Evolutionary conservation across 2,113 vertebrate species (phyloP), one percentile per base, ranked within the genome.

Genomic region (Lophochroa leadbeateri): DNA sequence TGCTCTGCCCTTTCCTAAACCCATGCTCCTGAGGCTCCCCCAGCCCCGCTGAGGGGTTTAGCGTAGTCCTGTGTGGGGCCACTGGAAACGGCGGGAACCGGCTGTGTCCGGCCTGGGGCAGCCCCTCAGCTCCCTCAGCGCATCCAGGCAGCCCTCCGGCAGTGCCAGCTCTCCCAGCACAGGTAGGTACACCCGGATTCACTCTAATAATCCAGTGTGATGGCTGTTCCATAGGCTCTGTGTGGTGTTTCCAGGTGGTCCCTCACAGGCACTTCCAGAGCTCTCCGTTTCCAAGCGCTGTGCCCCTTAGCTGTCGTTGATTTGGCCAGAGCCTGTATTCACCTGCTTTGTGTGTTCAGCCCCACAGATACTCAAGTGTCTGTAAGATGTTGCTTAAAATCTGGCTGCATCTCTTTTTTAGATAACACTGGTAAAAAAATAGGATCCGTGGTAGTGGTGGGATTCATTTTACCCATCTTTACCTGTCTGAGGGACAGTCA

Each of bases 301-400:
- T 10, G 24, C 11, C 6, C 25, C 13, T 4, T 25, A 17, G 4
- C 5, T 53, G 31, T 11, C 8, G 18, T 2, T 1, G 2, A 4
- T 58, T 50, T 82, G 33, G 33, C 41, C 3, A 4, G 4, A 37
- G 69, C 53, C 61, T 14, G 10, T 9, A 2, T 39, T 33, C 41
- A 41, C 49, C 15, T 6, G 37, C 44, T 57, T 17, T 16, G 17
- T 12, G 53, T 9, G 19, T 41, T 82, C 25, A 52, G 25, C 18
- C 33, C 61, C 55, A 10, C 49, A 74, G 70, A 24, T 29, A 9
- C 1, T 24, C 28, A 41, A 28, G 23, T 13, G 11, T 4, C 21
- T 15, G 17, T 47, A 24, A 65, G 15, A 31, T 50, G 20, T 29
- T 0, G 0, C 41, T 35, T 67, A 46, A 86, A 50, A 77, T 44